Base-by-base conservation (phyloP, 1,140 invertebrate genomes). In the Drosophila mayri region DNA sequence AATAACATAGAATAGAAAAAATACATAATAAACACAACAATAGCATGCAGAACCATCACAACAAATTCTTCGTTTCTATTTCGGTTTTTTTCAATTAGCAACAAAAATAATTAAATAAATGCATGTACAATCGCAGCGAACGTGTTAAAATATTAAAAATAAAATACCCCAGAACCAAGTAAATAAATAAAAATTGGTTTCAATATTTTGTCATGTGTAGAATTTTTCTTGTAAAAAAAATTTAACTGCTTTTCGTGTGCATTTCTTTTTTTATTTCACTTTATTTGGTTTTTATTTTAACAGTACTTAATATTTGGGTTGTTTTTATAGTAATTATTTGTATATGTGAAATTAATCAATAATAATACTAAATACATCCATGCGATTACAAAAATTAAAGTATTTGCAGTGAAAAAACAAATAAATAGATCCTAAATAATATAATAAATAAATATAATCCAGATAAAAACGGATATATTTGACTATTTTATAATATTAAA, bases 81-180 rank as follows among this genome's bases (percentile, higher is more conserved):
- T 75, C 20, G 40, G 25, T 11, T 35, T 49, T 28, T 40, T 58
- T 40, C 58, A 52, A 35, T 60, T 57, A 49, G 43, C 52, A 52
- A 58, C 12, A 47, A 30, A 47, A 37, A 68, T 18, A 55, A 40
- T 59, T 8, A 65, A 22, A 64, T 16, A 49, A 9, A 52, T 16
- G 18, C 79, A 71, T 72, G 79, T 81, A 79, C 79, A 79, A 82
- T 87, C 75, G 59, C 49, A n/a, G 32, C 32, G 47, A 71, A 86
- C 83, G 78, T 81, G 81, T 65, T 58, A 43, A 62, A 38, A 59
- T 47, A 62, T 37, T 47, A 35, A 57, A 59, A 66, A 40, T 35
- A 44, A 22, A 52, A 54, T 16, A 58, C 9, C 43, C 22, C 22
- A 32, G 7, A 12, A 2, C 40, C 3, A 57, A 38, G 43, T 50